Conservation (phyloP, 2,797 vertebrate species). For the Buphagus erythrorhynchus region DNA sequence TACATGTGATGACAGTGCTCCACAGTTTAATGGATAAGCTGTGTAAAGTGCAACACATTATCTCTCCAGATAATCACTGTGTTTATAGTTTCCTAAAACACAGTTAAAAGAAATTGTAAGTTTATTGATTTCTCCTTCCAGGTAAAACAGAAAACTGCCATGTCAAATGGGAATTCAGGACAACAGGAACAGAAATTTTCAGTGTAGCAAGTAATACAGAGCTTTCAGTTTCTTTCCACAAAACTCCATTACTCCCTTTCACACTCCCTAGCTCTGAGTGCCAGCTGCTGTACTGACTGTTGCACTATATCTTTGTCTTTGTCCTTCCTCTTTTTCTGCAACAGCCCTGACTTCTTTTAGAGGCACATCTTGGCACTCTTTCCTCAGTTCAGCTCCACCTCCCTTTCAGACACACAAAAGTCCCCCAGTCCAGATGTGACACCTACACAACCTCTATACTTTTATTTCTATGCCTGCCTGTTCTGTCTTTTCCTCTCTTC, state of each 20-base stretch:
- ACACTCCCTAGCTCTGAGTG: background rate
- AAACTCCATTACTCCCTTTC: background rate
- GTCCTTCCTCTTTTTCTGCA: background rate
- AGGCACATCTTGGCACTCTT: background rate
- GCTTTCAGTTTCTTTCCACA: background rate
- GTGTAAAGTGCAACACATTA: background rate
- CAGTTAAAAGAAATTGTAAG: background rate
- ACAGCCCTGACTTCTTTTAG: background rate
- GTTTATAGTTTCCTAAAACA: conserved; percentile 32
- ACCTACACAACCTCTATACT: background rate
- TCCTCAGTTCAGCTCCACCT: background rate
- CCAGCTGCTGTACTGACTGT: background rate
- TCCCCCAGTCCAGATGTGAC: background rate
- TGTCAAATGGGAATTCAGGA: background rate
- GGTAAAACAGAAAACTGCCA: background rate
- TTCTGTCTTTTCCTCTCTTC: background rate
- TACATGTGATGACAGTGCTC: background rate
- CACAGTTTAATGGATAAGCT: conserved; percentile 21
- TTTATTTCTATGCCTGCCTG: background rate
- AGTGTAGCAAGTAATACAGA: conserved; percentile 14
- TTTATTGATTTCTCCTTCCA: conserved; percentile 26
- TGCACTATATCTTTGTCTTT: background rate
- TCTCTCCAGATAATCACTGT: background rate
- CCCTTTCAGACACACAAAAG: background rate
- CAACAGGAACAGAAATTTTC: conserved; percentile 1